These are phyloP conservation scores for Catharus bicknelli DNA, from an alignment of 2,113 vertebrate species.

Conservation along the genomic window DNA sequence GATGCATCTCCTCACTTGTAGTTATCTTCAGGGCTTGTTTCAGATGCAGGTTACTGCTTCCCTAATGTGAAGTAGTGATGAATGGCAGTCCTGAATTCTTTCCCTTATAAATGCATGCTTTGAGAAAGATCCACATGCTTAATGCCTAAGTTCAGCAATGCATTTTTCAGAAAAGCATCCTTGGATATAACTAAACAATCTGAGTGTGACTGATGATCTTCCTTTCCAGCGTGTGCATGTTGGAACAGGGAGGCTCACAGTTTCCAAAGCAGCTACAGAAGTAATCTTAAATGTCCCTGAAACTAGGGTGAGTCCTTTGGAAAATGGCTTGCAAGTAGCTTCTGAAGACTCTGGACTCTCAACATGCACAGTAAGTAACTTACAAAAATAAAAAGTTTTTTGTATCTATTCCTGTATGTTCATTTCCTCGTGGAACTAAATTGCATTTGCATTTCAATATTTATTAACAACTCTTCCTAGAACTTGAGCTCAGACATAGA, in stretches of 20 bases:
- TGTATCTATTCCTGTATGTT: neutral
- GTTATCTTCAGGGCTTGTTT: neutral
- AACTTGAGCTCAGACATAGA: neutral
- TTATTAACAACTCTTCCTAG: neutral
- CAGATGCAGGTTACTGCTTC: neutral
- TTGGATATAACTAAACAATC: neutral
- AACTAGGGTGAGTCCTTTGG: slow-evolving; percentile 87
- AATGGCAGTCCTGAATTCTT: neutral
- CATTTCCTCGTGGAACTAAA: neutral
- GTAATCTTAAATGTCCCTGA: slow-evolving; percentile 92
- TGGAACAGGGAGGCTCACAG: slow-evolving; percentile 67
- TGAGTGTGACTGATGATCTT: neutral
- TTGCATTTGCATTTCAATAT: neutral
- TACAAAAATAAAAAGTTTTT: neutral
- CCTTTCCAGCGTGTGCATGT: neutral
- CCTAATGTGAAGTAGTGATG: neutral
- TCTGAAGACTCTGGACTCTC: slow-evolving; percentile 93
- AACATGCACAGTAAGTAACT: slow-evolving; percentile 88
- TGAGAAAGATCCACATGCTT: neutral
- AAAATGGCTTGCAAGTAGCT: slow-evolving; percentile 91
- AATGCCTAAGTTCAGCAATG: neutral
- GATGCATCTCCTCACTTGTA: neutral
- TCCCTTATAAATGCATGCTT: neutral
- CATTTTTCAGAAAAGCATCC: neutral
- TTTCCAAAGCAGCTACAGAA: slow-evolving; percentile 79